Evolutionary conservation across 2,888 invertebrate genomes (phyloP), one percentile per base, ranked within the genome.

Genomic region (Monopis laevigella): DNA sequence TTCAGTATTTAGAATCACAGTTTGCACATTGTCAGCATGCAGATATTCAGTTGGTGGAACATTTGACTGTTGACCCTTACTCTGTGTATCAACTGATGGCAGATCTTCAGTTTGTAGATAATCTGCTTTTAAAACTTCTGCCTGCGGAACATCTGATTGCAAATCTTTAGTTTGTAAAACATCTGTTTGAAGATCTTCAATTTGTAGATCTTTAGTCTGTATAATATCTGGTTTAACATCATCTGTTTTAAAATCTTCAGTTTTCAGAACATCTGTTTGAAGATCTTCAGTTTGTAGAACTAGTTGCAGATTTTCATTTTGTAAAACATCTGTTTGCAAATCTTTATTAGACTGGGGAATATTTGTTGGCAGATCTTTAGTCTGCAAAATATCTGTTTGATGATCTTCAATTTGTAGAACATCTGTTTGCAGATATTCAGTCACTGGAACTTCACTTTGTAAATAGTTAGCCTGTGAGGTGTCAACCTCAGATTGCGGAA

Each of bases 181-280:
- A n/a, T 39, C 39, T 21, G 38, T 13, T 38, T 38, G 38, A 28
- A 16, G 27, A 2, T 17, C 32, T 32, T 32, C 53, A 11, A 82
- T 80, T 49, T 84, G 85, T 0, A 86, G 57, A 0, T 77, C 68
- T 7, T 82, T 70, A 11, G 91, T 58, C 41, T 84, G 82, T 27
- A n/a, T n/a, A n/a, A n/a, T n/a, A n/a, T 40, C 39, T 3, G 35
- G 32, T 29, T 39, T 19, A 16, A 36, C 16, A 6, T 35, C 36
- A 26, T 34, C 11, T 16, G 30, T 32, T 28, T 36, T 34, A 17
- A 29, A 26, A 13, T 43, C 38, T n/a, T 12, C 11, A 7, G 14
- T 5, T 14, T 5, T 16, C 6, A 12, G 36, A 3, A 18, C 5
- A n/a, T 39, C 39, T 21, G 38, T 13, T 38, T 38, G 38, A 28